Percentiles rank a stretch among this genome's conserved stretches.
These are phyloP conservation scores for Pogonognathellus flavescens DNA, from an alignment of 1,140 invertebrate genomes.

Conservation along the genomic window DNA sequence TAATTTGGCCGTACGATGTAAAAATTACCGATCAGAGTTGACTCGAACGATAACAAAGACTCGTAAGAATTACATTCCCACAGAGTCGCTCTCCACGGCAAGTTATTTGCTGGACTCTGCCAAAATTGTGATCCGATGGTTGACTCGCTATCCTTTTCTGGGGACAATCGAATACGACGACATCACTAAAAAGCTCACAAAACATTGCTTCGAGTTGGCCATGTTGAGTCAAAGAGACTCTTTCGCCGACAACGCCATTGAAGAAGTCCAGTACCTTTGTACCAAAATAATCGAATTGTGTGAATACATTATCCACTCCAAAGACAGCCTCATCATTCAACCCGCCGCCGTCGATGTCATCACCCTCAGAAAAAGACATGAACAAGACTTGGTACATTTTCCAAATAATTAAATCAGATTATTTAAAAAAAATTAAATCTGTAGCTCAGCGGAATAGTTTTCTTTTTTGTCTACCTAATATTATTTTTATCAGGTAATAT, in stretches of 20 bases:
- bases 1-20: slow-evolving; percentile 62
- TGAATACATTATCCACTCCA: slow-evolving; percentile 61
- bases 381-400: slow-evolving; percentile 63
- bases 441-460: too few species aligned
- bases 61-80: slow-evolving; percentile 63
- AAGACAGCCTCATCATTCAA: slow-evolving; percentile 64
- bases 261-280: slow-evolving; percentile 66
- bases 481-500: slow-evolving; percentile 2
- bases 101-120: slow-evolving; percentile 63
- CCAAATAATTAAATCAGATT: background rate
- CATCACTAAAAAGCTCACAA: slow-evolving; percentile 60
- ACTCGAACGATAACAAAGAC: slow-evolving; percentile 50
- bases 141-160: slow-evolving; percentile 64
- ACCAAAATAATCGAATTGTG: slow-evolving; percentile 66
- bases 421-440: too few species aligned
- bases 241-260: slow-evolving; percentile 66
- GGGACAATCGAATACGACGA: slow-evolving; percentile 62
- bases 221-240: slow-evolving; percentile 62
- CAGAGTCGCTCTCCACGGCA: slow-evolving; percentile 61
- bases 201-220: slow-evolving; percentile 65
- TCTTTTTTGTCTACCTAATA: slow-evolving; percentile 29
- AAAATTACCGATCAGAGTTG: slow-evolving; percentile 64
- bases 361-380: slow-evolving; percentile 63
- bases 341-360: slow-evolving; percentile 65
- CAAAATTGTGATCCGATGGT: slow-evolving; percentile 63